These are phyloP conservation scores for Pelecanoides urinatrix DNA, from an alignment of 2,113 vertebrate genomes.

Conservation along the genomic window DNA sequence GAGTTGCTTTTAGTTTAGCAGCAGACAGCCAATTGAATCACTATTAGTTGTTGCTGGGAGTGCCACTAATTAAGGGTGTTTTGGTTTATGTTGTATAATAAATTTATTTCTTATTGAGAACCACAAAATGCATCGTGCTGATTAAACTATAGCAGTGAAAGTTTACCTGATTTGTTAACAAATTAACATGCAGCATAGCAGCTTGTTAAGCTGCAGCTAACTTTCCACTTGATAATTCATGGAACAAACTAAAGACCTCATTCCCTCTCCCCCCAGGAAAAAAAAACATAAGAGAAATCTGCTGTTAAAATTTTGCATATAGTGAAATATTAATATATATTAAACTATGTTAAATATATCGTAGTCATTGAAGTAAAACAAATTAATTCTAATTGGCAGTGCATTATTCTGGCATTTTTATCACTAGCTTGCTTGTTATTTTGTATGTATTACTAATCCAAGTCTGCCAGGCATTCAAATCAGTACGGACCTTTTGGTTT, in stretches of 20 bases:
- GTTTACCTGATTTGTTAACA: conserved; percentile 29
- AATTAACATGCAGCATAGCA: conserved; percentile 12
- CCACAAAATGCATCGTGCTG: background rate
- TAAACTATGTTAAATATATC: background rate
- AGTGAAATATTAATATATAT: background rate
- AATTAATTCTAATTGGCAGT: background rate
- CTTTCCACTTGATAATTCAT: conserved; percentile 1
- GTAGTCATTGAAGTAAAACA: background rate
- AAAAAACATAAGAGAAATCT: background rate
- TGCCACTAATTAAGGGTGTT: background rate
- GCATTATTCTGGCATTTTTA: conserved; percentile 6
- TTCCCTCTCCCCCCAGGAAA: background rate
- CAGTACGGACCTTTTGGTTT: background rate
- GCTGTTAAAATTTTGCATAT: background rate
- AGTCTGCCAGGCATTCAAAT: conserved; percentile 16
- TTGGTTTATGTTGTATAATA: background rate
- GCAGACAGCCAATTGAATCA: background rate
- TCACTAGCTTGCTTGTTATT: background rate
- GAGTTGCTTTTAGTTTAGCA: background rate
- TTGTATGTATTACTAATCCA: background rate
- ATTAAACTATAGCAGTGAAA: background rate
- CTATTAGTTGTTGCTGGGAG: background rate
- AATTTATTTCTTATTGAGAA: background rate
- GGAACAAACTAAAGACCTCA: background rate
- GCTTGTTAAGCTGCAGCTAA: conserved; percentile 3